Percentiles rank a stretch among this genome's conserved stretches.
phyloP scores from a whole-genome alignment of 2,113 vertebrate species.

The Carassius carassius region DNA sequence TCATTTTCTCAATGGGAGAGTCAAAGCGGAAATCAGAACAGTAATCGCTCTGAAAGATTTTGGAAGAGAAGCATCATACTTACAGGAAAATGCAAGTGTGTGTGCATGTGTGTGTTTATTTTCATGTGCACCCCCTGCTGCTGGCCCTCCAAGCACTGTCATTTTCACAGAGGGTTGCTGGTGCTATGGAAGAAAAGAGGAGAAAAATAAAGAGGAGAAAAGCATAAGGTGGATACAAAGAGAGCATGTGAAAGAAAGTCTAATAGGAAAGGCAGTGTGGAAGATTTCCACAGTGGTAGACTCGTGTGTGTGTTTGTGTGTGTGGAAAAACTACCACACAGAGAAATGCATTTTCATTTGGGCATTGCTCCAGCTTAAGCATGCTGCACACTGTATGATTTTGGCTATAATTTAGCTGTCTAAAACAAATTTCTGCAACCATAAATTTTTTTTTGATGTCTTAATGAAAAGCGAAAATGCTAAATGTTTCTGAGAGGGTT shows the following conservation, averaged over 20 bases:
- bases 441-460: not conserved
- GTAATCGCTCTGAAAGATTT: conserved; percentile 39
- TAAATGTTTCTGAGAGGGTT: not conserved
- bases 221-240: not conserved
- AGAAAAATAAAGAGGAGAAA: not conserved
- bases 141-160: conserved; percentile 39
- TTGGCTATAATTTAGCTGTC: not conserved
- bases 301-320: not conserved
- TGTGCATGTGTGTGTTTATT: conserved; percentile 46
- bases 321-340: conserved; percentile 8
- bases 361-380: not conserved
- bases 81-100: not conserved
- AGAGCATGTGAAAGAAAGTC: conserved; percentile 12
- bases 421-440: not conserved
- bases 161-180: conserved; percentile 52
- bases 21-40: conserved; percentile 30
- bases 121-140: conserved; percentile 39
- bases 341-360: conserved; percentile 3
- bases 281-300: not conserved
- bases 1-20: conserved; percentile 33
- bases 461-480: not conserved
- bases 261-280: not conserved
- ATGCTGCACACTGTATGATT: not conserved
- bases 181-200: conserved; percentile 9
- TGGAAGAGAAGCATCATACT: conserved; percentile 12